Evolutionary conservation across 2,113 vertebrate genomes (phyloP).

Genomic region (Carollia perspicillata): DNA sequence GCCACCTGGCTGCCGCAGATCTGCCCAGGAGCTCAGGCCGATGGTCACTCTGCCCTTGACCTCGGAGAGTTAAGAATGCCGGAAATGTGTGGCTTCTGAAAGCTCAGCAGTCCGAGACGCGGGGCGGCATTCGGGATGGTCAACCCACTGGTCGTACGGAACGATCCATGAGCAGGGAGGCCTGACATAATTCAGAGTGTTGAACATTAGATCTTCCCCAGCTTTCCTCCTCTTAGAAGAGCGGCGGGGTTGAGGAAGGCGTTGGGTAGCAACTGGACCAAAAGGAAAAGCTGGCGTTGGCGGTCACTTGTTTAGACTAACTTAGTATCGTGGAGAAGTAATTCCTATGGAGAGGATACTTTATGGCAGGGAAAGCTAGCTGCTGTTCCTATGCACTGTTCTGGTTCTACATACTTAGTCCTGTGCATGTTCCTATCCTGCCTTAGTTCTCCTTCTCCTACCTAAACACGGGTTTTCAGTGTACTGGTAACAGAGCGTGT

Average conservation of each 20-base stretch:
- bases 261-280: background rate
- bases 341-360: background rate
- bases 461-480: background rate
- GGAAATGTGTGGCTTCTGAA: background rate
- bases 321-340: background rate
- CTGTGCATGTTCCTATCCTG: too few species aligned
- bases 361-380: background rate
- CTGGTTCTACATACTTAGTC: background rate
- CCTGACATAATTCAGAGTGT: background rate
- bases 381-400: background rate
- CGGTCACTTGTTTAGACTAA: background rate
- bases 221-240: background rate
- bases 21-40: background rate
- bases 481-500: background rate
- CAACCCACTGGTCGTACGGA: background rate
- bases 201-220: background rate
- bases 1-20: fast-evolving
- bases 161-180: background rate
- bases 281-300: background rate
- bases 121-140: background rate
- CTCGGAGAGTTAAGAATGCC: background rate
- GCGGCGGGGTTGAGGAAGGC: background rate
- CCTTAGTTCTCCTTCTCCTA: background rate
- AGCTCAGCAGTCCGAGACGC: background rate
- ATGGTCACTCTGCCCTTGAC: background rate